phyloP scores from a whole-genome alignment of 1,140 invertebrate genomes.

The Geopemphigus sp. region DNA sequence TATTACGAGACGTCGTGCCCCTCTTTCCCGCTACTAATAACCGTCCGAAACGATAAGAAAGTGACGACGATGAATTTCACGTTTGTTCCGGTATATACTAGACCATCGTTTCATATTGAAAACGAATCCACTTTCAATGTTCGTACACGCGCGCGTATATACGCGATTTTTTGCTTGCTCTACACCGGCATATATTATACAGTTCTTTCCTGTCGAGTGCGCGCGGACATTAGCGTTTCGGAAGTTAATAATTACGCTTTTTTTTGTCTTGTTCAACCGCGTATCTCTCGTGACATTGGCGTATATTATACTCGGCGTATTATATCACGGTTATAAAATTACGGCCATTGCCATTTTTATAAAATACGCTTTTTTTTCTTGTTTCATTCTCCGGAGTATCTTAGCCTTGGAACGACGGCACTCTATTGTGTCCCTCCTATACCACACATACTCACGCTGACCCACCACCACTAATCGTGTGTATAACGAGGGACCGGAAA shows the following conservation, averaged over 20 bases:
- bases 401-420: conserved; percentile 9
- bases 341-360: neutral
- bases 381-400: neutral
- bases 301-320: neutral
- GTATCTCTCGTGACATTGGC: neutral
- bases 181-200: conserved; percentile 10
- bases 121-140: conserved; percentile 46
- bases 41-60: conserved; percentile 31
- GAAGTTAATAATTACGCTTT: neutral
- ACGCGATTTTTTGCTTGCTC: neutral
- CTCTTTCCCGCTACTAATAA: too few relatives aligned
- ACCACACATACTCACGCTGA: too few relatives aligned
- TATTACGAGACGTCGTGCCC: too few relatives aligned
- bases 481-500: conserved; percentile 18
- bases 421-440: neutral
- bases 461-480: neutral
- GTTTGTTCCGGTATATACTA: conserved; percentile 42
- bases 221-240: neutral
- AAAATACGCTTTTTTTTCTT: neutral
- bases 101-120: conserved; percentile 7
- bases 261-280: neutral
- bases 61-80: conserved; percentile 43
- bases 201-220: neutral
- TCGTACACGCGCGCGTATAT: neutral
- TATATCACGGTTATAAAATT: conserved; percentile 9